Base-by-base conservation (phyloP, 2,888 invertebrate species). In the Pegoplata infirma region DNA sequence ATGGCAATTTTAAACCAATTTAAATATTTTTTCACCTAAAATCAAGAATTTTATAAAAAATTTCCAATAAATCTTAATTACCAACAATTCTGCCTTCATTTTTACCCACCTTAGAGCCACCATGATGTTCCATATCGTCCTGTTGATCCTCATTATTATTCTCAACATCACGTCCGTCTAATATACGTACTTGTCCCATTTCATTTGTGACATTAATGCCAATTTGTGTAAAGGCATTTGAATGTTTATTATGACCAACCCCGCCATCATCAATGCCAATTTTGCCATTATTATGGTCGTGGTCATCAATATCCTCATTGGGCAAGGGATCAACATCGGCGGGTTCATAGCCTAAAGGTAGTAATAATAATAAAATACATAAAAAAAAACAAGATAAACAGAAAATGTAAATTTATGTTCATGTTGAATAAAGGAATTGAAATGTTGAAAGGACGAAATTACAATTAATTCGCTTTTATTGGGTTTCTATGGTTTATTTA, bases 1-100 rank as follows among this genome's bases (percentile, higher is more conserved):
- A 92, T 81, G 0, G 90, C 86, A 83, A 94, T 91, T 83, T 90
- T 90, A 14, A 88, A 82, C 88, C 88, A 89, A 53, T 86, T 87
- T 17, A 89, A 83, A 85, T 85, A 86, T 73, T 86, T 86, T 76
- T 84, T 86, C 19, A 84, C 36, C 87, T 89, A 73, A 5, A 71
- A 66, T 12, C 8, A 58, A 51, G 46, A 5, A 63, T 49, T 8
- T 10, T 5, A 17, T 44, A 59, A 8, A 63, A 77, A 21, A 53
- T 46, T 17, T 10, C n/a, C 6, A 21, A 47, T 61, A n/a, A 12
- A 23, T 36, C 32, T 46, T 58, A 3, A n/a, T 8, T 59, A 21
- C 32, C 23, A 5, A 2, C 0, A 55, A 28, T 25, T 46, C 19
- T 25, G 19, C n/a, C 56, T 17, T 12, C 36, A n/a, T 5, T 40